Base-by-base conservation (phyloP, 30 jellyfish, hydroid and myxozoan genomes). In the Cassiopea andromeda region DNA sequence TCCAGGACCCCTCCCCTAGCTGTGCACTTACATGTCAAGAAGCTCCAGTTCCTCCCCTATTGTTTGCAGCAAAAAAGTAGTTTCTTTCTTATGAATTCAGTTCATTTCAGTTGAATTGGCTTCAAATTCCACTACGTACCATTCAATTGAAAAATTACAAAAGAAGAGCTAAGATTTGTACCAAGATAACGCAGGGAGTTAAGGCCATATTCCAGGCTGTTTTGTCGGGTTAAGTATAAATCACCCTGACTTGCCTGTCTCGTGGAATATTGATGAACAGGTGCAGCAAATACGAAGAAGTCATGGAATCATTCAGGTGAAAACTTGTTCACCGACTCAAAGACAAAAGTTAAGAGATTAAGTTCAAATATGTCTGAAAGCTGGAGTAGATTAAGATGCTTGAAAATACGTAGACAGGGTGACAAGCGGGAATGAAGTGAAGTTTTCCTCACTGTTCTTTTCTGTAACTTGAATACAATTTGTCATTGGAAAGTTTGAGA, bases 161-260 rank as follows among this genome's bases (percentile, higher is more conserved):
- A 27, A 27, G 38, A 27, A 27, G 38, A 27, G 38, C 38, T 27
- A 54, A 54, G 64, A 3, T 10, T 54, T 54, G 80, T 73, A 75
- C 84, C 84, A 7, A 75, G 84, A 75, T 75, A 75, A 16, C 0
- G 72, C 46, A 75, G 46, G 57, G 72, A 75, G 10, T 75, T 75
- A 5, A 75, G 67, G 49, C 84, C 87, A 72, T 78, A 78, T 78
- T 78, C 38, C 44, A 78, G 75, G 60, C 87, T 78, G 87, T 78
- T 78, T 18, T n/a, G 54, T 46, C 87, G 77, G 80, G 75, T 44
- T 78, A 46, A 78, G 50, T 78, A 46, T 50, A 78, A 44, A 27
- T 78, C 87, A 78, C 87, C 80, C n/a, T 78, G 87, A 78, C 87
- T 78, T 72, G 87, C 75, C 87, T 78, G 78, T 78, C 87, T 78